Evolutionary conservation across 2,797 vertebrate species (phyloP).

Genomic region (Chrysocyon brachyurus): DNA sequence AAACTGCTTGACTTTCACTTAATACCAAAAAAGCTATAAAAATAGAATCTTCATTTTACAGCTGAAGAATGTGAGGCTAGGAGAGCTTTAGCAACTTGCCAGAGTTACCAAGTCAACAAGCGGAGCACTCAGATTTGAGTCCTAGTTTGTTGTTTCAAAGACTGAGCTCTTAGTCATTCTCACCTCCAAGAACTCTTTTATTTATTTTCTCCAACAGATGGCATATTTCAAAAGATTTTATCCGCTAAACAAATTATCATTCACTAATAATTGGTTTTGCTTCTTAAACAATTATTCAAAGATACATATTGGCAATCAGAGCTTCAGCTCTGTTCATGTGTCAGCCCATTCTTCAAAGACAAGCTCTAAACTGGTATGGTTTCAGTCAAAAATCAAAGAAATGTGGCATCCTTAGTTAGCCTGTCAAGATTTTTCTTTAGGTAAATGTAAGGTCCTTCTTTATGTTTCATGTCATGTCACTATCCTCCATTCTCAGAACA

Average conservation of each 20-base stretch:
- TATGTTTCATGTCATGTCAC: not conserved
- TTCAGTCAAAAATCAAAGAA: constrained; percentile 44
- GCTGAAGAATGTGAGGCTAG: constrained; percentile 25
- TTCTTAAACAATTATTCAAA: constrained; percentile 29
- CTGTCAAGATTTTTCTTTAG: not conserved
- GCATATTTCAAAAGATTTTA: constrained; percentile 44
- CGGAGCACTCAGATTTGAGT: not conserved
- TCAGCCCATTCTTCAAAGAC: constrained; percentile 3
- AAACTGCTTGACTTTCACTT: not conserved
- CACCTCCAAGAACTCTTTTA: not conserved
- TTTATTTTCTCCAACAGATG: constrained; percentile 32
- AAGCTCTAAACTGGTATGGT: not conserved
- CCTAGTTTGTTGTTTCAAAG: not conserved
- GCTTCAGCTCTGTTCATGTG: not conserved
- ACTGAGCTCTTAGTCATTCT: not conserved
- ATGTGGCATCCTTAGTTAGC: not conserved
- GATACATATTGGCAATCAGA: constrained; percentile 6
- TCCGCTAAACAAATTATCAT: not conserved
- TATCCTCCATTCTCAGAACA: not conserved
- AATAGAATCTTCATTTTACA: not conserved
- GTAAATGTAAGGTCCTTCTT: not conserved
- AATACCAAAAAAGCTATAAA: not conserved
- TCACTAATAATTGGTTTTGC: constrained; percentile 40
- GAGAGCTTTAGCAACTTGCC: not conserved
- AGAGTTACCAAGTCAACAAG: not conserved